Evolutionary conservation across 2,888 invertebrate genomes (phyloP), one percentile per base, ranked within the genome.

Genomic region (Troilus luridus): DNA sequence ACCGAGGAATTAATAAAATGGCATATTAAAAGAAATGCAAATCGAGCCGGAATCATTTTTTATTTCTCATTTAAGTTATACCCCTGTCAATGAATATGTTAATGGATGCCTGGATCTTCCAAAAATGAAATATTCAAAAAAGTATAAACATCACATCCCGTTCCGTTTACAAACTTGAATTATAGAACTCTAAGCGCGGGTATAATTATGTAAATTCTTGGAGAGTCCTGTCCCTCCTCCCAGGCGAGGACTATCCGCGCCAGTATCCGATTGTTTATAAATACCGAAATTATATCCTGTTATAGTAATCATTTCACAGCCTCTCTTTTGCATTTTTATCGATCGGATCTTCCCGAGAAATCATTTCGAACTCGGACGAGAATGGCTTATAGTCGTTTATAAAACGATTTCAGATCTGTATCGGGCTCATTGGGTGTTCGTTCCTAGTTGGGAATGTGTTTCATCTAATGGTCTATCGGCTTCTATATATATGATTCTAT

Each of bases 91-190:
- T 85, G 56, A 85, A 85, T 85, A 85, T 85, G 85, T 11, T 85
- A 85, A 85, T 85, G 7, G 1, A 11, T 85, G 0, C n/a, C 56
- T 56, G 56, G 85, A 56, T 85, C 85, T 85, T 58, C 85, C 85
- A 54, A 54, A 85, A 85, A 85, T 85, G 85, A 85, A 85, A 85
- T 85, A 85, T 85, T 85, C 85, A 54, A 85, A 85, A 85, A 85
- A 85, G 56, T 85, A 85, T 58, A 85, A 85, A 56, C 85, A 54
- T n/a, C 19, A 81, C 10, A 81, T 54, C 54, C 54, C 81, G 41
- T 2, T 54, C 85, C 85, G 85, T 85, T 85, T 58, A 54, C 85
- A 85, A 85, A 85, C 1, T 85, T 85, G 85, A 85, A 85, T 85
- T 85, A 85, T 85, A 85, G 85, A 85, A 85, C 56, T 54, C 56